A percentile compares a stretch with the other conserved stretches of the same genome.
Evolutionary conservation across 2,113 vertebrate species (phyloP).

Genomic region (Anseranas semipalmata): DNA sequence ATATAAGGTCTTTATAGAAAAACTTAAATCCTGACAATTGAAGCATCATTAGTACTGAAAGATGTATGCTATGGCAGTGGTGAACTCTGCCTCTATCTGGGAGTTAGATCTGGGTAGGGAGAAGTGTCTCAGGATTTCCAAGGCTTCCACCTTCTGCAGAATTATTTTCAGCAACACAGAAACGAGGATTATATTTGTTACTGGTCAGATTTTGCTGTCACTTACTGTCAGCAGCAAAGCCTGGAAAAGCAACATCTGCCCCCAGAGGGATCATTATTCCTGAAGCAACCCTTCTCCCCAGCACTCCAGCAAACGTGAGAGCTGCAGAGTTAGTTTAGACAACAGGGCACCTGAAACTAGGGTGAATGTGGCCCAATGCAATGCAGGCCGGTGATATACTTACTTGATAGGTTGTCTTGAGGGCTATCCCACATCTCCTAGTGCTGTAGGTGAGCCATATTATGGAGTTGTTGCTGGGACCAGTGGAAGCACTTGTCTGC

Average conservation of each 20-base stretch:
- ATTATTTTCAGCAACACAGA: background rate
- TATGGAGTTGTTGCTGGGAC: background rate
- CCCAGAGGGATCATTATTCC: background rate
- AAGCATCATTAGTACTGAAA: background rate
- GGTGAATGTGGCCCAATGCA: background rate
- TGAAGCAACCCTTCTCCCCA: background rate
- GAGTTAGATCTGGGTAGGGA: background rate
- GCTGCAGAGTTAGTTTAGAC: background rate
- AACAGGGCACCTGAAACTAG: background rate
- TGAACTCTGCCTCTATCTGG: background rate
- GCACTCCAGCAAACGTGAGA: background rate
- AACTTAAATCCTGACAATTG: conserved; percentile 25
- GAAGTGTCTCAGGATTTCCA: conserved; percentile 44
- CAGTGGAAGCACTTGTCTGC: background rate
- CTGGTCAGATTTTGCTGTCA: conserved; percentile 11
- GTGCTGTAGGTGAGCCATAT: background rate
- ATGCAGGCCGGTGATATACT: background rate
- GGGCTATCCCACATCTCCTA: background rate
- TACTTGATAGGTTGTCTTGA: background rate
- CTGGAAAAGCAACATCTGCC: conserved; percentile 16
- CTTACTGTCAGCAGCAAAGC: conserved; percentile 18
- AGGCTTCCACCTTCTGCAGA: conserved; percentile 43
- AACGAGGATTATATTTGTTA: background rate
- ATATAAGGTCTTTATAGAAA: background rate
- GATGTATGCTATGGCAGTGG: background rate